Conservation (phyloP, 2,888 invertebrate species). For the Sinelater perroti region DNA sequence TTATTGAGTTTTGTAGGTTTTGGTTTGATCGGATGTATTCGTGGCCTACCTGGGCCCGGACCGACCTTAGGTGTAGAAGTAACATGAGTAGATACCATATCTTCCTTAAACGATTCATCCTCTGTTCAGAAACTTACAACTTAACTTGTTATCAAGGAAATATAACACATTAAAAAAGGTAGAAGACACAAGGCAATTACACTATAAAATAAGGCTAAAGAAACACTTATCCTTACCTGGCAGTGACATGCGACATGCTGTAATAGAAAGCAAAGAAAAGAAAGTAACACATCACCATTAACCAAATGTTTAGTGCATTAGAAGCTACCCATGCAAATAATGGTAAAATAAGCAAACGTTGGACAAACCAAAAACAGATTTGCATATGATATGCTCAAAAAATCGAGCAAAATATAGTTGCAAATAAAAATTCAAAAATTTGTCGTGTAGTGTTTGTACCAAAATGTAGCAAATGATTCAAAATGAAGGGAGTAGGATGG, state of each 20-base stretch:
- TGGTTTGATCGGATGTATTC: conserved; percentile 56
- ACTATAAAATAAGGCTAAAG: too few relatives aligned
- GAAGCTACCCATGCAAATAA: too few relatives aligned
- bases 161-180: background rate
- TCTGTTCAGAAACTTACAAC: conserved; percentile 51
- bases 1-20: conserved; percentile 54
- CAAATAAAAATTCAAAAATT: too few relatives aligned
- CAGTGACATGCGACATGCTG: conserved; percentile 24
- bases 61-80: conserved; percentile 43
- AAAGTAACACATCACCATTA: conserved; percentile 35
- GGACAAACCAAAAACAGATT: too few relatives aligned
- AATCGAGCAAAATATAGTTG: too few relatives aligned
- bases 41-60: conserved; percentile 56
- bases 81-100: conserved; percentile 41
- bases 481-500: conserved; percentile 26
- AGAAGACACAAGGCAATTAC: too few relatives aligned
- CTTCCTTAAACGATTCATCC: conserved; percentile 49
- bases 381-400: too few relatives aligned
- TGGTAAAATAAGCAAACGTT: too few relatives aligned
- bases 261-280: background rate
- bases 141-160: conserved; percentile 32
- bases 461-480: conserved; percentile 18
- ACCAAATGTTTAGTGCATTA: conserved; percentile 23
- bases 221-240: conserved; percentile 23
- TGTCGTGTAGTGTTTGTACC: too few relatives aligned